Conservation (phyloP, 2,797 vertebrate genomes). For the Podargus strigoides region DNA sequence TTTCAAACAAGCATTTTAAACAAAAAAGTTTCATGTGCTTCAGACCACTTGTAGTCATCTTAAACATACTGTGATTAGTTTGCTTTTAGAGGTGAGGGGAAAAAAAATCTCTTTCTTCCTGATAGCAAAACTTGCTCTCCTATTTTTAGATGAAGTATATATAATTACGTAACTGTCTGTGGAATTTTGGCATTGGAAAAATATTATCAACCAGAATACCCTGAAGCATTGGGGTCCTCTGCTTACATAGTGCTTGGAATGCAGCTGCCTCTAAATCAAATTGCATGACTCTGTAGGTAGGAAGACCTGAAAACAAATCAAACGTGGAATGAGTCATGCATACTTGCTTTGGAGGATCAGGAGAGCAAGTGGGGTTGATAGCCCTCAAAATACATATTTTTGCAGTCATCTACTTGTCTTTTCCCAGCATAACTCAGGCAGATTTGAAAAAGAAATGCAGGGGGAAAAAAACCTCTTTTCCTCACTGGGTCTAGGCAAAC, state of each 20-base stretch:
- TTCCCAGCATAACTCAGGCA: not conserved
- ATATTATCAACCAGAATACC: not conserved
- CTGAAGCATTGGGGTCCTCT: not conserved
- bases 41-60: not conserved
- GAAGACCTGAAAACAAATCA: not conserved
- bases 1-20: not conserved
- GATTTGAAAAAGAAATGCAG: not conserved
- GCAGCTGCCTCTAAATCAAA: not conserved
- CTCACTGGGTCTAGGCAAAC: not conserved
- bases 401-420: not conserved
- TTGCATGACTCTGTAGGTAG: not conserved
- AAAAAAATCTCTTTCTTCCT: not conserved
- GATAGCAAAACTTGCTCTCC: not conserved
- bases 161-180: not conserved
- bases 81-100: not conserved
- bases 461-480: not conserved
- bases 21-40: not conserved
- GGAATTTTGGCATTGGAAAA: conserved; percentile 5
- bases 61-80: not conserved
- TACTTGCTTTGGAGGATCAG: not conserved
- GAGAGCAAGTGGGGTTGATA: not conserved
- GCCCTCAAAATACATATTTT: not conserved
- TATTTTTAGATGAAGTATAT: not conserved
- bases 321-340: not conserved
- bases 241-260: not conserved